Evolutionary conservation across 2,113 vertebrate species (phyloP).

Genomic region (Protobothrops mucrosquamatus): DNA sequence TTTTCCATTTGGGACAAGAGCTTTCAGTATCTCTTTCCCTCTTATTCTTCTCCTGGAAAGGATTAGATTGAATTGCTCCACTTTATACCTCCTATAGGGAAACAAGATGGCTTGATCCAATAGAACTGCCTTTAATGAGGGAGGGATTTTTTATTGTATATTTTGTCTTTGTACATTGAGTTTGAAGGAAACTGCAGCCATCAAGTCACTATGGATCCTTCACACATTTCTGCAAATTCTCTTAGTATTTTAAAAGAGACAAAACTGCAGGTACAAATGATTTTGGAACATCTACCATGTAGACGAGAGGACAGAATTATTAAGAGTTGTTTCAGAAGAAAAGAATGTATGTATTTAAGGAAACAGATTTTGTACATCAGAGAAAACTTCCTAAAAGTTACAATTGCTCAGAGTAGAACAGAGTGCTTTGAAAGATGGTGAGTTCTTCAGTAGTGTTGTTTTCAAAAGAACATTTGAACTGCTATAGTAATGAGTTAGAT

Average conservation of each 20-base stretch:
- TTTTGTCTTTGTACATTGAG: background rate
- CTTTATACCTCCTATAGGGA: background rate
- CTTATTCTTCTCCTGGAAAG: background rate
- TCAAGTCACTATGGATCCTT: background rate
- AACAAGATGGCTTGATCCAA: background rate
- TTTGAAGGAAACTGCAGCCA: background rate
- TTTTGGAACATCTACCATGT: background rate
- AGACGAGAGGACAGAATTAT: background rate
- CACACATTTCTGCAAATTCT: background rate
- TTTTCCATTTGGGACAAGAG: background rate
- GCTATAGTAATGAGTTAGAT: background rate
- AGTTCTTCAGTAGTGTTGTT: too few relatives aligned
- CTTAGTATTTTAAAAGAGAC: background rate
- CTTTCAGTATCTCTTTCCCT: constrained; percentile 25
- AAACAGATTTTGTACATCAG: background rate
- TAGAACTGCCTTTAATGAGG: background rate
- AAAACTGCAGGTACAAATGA: background rate
- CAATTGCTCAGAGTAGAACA: background rate
- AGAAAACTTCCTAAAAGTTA: background rate
- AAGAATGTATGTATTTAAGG: background rate
- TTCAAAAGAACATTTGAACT: too few relatives aligned
- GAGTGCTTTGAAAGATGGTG: too few relatives aligned
- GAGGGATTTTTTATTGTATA: background rate
- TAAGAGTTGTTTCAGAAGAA: background rate
- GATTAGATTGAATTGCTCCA: background rate